Conservation (phyloP, 2,888 invertebrate species). For the Dascillus cervinus region DNA sequence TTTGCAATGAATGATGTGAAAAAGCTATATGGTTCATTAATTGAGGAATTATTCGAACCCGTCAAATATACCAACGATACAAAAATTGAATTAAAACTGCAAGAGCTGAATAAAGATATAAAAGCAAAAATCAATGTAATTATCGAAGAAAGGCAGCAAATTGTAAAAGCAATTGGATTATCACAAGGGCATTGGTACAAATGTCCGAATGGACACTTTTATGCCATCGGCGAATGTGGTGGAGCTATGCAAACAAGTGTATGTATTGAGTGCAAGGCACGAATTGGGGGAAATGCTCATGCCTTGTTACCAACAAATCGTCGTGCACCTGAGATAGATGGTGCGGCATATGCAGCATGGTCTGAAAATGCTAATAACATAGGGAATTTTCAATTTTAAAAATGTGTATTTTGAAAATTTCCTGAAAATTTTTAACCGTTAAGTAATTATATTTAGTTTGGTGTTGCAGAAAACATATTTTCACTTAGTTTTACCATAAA, state of each 20-base stretch:
- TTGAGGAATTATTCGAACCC: constrained; percentile 13
- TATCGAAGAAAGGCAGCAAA: constrained; percentile 45
- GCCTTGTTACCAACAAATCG: constrained; percentile 40
- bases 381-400: background rate
- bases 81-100: constrained; percentile 15
- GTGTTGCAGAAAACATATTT: too few relatives aligned
- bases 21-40: too few relatives aligned
- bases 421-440: too few relatives aligned
- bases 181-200: constrained; percentile 60
- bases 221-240: constrained; percentile 61
- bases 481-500: too few relatives aligned
- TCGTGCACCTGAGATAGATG: constrained; percentile 50
- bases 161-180: constrained; percentile 51
- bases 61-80: constrained; percentile 14
- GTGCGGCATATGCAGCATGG: constrained; percentile 45
- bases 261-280: constrained; percentile 52
- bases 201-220: constrained; percentile 62
- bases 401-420: too few relatives aligned
- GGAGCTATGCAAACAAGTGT: constrained; percentile 50
- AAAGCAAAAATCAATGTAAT: constrained; percentile 28
- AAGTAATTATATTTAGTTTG: too few relatives aligned
- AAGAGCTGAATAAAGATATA: constrained; percentile 15
- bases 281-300: constrained; percentile 51
- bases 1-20: background rate
- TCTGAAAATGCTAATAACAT: constrained; percentile 33